Evolutionary conservation across 1,140 invertebrate genomes (phyloP).

Genomic region (Drosophila orena): DNA sequence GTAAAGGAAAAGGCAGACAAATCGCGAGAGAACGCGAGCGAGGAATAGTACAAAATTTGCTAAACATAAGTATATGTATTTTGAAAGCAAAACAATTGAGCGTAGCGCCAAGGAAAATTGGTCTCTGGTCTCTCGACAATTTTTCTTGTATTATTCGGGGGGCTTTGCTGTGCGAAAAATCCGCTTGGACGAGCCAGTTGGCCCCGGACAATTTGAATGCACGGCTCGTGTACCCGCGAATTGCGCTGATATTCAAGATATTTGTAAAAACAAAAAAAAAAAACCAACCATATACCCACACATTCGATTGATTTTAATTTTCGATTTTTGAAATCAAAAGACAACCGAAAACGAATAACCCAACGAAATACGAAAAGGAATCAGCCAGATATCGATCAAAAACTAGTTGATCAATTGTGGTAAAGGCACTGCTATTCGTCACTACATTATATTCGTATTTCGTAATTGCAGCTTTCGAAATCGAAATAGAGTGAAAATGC

Average conservation of each 20-base stretch:
- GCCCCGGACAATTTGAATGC: slow-evolving; percentile 80
- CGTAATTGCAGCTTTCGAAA: slow-evolving; percentile 59
- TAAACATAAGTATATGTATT: slow-evolving; percentile 63
- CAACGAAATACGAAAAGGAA: slow-evolving; percentile 50
- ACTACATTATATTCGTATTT: slow-evolving; percentile 41
- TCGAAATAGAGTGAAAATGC: slow-evolving; percentile 30
- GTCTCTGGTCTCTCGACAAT: slow-evolving; percentile 47
- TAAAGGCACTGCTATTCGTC: slow-evolving; percentile 38
- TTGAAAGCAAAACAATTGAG: slow-evolving; percentile 63
- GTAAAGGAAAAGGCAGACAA: slow-evolving; percentile 25
- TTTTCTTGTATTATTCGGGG: slow-evolving; percentile 24
- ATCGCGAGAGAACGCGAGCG: slow-evolving; percentile 20
- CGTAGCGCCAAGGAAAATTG: slow-evolving; percentile 37
- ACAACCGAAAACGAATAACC: slow-evolving; percentile 45
- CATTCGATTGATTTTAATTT: slow-evolving; percentile 58
- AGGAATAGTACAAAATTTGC: slow-evolving; percentile 58
- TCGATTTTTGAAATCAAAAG: slow-evolving; percentile 23
- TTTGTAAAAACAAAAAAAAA: slow-evolving; percentile 13
- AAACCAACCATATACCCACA: too few relatives aligned
- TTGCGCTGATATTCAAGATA: slow-evolving; percentile 41
- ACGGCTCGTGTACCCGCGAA: slow-evolving; percentile 71
- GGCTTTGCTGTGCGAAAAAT: slow-evolving; percentile 56
- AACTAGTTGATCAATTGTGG: slow-evolving; percentile 34
- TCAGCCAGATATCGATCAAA: slow-evolving; percentile 14
- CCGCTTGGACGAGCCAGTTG: slow-evolving; percentile 65